phyloP scores from a whole-genome alignment of 2,113 vertebrate species.

The Dissostichus mawsoni region DNA sequence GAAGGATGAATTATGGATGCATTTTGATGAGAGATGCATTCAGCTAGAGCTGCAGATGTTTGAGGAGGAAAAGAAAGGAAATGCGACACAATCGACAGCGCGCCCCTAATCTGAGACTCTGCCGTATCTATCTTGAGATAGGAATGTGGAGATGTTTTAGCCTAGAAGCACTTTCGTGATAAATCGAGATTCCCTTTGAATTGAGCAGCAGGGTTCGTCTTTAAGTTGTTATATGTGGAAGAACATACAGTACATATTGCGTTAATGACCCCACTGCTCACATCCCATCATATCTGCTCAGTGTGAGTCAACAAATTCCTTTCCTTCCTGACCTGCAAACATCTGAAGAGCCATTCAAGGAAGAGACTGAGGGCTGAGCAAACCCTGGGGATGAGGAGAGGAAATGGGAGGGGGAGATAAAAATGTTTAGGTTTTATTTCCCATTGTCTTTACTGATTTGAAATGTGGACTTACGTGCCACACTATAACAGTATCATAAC shows the following conservation, averaged over 20 bases:
- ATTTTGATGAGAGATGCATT: slow-evolving; percentile 43
- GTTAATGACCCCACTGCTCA: slow-evolving; percentile 17
- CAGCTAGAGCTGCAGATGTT: slow-evolving; percentile 65
- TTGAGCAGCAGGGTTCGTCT: slow-evolving; percentile 2
- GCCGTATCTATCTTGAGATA: slow-evolving; percentile 32
- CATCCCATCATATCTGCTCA: slow-evolving; percentile 51
- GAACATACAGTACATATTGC: slow-evolving; percentile 1
- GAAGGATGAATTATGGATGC: slow-evolving; percentile 71
- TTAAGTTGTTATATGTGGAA: slow-evolving; percentile 3
- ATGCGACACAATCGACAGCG: slow-evolving; percentile 23
- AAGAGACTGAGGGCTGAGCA: slow-evolving; percentile 47
- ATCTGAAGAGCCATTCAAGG: slow-evolving; percentile 52
- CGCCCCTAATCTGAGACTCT: slow-evolving; percentile 31
- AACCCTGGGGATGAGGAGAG: slow-evolving; percentile 62
- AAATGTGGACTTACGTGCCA: neutral
- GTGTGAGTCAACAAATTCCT: slow-evolving; percentile 59
- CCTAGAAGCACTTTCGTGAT: slow-evolving; percentile 9
- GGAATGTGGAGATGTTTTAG: slow-evolving; percentile 49
- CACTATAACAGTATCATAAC: neutral
- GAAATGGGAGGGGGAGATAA: slow-evolving; percentile 66
- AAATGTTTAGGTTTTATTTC: slow-evolving; percentile 46
- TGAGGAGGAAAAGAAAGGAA: slow-evolving; percentile 29
- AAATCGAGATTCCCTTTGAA: neutral
- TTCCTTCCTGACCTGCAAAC: slow-evolving; percentile 72
- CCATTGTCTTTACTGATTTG: slow-evolving; percentile 33